A percentile compares a stretch with the other conserved stretches of the same genome.
Conservation (phyloP, 2,113 vertebrate genomes). For the Centropus bengalensis region DNA sequence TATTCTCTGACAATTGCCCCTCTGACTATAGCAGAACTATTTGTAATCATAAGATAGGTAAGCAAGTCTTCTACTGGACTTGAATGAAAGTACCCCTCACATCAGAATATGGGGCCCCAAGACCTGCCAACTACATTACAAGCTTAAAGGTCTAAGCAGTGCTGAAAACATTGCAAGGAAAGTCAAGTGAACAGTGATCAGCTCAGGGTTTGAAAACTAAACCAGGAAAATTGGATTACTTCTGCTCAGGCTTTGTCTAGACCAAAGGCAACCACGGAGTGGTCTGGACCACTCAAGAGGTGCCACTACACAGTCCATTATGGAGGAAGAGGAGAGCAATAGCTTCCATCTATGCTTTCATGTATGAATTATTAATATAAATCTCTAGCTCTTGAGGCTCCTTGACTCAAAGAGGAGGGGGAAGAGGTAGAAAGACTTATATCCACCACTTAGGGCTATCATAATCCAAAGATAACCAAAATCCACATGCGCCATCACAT, state of each 20-base stretch:
- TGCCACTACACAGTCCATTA: not conserved
- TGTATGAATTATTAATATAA: not conserved
- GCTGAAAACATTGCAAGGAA: not conserved
- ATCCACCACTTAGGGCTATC: not conserved
- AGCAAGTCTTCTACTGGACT: not conserved
- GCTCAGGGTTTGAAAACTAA: not conserved
- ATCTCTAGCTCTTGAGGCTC: not conserved
- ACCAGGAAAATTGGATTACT: not conserved
- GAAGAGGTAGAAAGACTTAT: not conserved
- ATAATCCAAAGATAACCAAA: not conserved
- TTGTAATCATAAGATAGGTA: not conserved
- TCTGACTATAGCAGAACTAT: not conserved
- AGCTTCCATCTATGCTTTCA: not conserved
- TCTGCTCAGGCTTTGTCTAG: not conserved
- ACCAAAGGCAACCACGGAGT: not conserved
- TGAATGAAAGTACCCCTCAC: not conserved
- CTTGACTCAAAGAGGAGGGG: not conserved
- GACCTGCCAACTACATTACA: not conserved
- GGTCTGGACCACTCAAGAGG: not conserved
- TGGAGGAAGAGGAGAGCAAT: not conserved
- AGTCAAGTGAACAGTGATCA: not conserved
- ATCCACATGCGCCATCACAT: not conserved
- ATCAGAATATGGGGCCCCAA: not conserved
- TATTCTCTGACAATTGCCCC: not conserved
- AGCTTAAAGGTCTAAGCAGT: not conserved